Percentiles rank a stretch among this genome's conserved stretches.
phyloP scores from a whole-genome alignment of 1,140 invertebrate genomes.

The Elysia chlorotica region DNA sequence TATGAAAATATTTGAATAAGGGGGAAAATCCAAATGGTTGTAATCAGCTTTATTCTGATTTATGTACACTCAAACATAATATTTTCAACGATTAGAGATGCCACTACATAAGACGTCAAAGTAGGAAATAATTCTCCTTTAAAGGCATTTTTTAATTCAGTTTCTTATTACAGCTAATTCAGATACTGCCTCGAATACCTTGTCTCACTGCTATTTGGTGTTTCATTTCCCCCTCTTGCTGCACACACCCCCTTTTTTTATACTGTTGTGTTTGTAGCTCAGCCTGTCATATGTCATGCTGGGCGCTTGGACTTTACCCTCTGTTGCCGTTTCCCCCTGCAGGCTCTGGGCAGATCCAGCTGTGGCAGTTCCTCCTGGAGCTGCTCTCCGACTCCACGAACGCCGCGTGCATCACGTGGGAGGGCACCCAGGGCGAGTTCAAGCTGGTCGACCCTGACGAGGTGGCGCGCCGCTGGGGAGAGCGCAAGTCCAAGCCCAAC shows the following conservation, averaged over 20 bases:
- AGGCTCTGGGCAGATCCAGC: constrained; percentile 95
- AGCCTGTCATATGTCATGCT: neutral
- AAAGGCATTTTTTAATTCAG: too few relatives aligned
- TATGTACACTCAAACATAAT: too few relatives aligned
- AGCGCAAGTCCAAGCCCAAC: constrained; percentile 97
- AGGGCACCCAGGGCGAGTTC: constrained; percentile 94
- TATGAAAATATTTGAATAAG: too few relatives aligned
- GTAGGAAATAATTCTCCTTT: too few relatives aligned
- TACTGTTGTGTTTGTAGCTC: neutral
- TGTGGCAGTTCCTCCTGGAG: constrained; percentile 98
- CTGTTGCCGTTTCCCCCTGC: constrained; percentile 25
- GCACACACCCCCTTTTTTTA: neutral
- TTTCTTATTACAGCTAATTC: too few relatives aligned
- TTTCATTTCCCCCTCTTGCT: neutral
- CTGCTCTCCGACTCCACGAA: constrained; percentile 85
- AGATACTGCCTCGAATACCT: neutral
- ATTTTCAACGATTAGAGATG: too few relatives aligned
- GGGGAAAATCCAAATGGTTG: too few relatives aligned
- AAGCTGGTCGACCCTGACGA: constrained; percentile 97
- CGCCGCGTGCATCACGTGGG: constrained; percentile 90
- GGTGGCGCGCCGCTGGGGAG: constrained; percentile 95
- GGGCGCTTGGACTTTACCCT: neutral
- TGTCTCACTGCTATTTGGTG: neutral
- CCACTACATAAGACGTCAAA: too few relatives aligned
- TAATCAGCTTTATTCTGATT: too few relatives aligned